Evolutionary conservation across 2,888 invertebrate species (phyloP), one percentile per base, ranked within the genome.

Genomic region (Leptodirus hochenwartii): DNA sequence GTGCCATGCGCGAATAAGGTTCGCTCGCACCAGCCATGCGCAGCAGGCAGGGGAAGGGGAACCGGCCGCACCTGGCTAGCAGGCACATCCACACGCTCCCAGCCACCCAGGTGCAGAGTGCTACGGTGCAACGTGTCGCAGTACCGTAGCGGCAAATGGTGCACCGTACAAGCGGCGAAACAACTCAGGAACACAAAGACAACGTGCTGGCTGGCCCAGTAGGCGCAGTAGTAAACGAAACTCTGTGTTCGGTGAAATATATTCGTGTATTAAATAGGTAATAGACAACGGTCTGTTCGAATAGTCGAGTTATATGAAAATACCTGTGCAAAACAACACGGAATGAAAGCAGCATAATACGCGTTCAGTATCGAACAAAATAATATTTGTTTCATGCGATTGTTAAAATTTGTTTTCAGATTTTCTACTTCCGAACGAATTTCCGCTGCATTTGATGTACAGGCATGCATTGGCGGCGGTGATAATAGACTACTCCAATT

Each of bases 101-200:
- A 88, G 33, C 66, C 61, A 3, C 93, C 93, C 27, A 95, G 65
- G 56, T 96, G 95, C 27, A 82, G 56, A 1, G 91, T 79, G 34
- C 88, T 78, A 43, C 85, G 67, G 53, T 96, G 95, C 35, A 93
- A 61, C 17, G 81, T 73, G 59, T 96, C 93, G 47, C 85, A 78
- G 50, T 85, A 84, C 12, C 32, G 31, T 20, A 39, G 64, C 1
- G 66, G 59, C 32, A 73, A 56, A 35, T 71, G 56, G 36, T 82
- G 80, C 4, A 70, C 64, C 2, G 73, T 64, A 45, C 80, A 72
- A 46, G 88, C 72, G 3, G 77, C 76, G 49, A 85, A 79, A 39
- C 82, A 72, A 22, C 84, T 80, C 35, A 85, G 57, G 69, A 85
- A 88, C 26, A 85, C 76, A 41, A 90, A 71, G 15, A 76, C 62